Conservation (phyloP, 2,888 invertebrate genomes). For the Alcis repandata region DNA sequence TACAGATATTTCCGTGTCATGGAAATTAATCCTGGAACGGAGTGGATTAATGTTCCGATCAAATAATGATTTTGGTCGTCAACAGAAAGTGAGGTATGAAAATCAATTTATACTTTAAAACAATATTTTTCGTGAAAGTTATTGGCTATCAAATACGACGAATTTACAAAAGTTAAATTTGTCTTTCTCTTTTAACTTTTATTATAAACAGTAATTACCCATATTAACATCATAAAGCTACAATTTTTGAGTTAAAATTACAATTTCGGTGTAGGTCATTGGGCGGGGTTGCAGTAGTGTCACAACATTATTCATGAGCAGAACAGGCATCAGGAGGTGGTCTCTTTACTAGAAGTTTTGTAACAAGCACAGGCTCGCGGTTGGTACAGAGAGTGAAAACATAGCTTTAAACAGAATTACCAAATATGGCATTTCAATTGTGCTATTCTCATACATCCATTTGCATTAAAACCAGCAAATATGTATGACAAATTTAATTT, state of each 20-base stretch:
- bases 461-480: background rate
- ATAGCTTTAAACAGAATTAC: background rate
- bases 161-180: background rate
- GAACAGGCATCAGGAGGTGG: constrained; percentile 71
- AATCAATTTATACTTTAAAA: too few relatives aligned
- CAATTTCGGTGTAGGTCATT: constrained; percentile 33
- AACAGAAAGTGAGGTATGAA: background rate
- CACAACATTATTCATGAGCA: constrained; percentile 78
- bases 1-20: constrained; percentile 46
- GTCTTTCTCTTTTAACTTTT: background rate
- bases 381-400: constrained; percentile 36
- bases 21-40: constrained; percentile 62
- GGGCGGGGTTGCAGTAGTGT: constrained; percentile 57
- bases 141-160: too few relatives aligned
- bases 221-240: too few relatives aligned
- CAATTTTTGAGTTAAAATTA: background rate
- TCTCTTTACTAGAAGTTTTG: constrained; percentile 72
- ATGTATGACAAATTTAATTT: too few relatives aligned
- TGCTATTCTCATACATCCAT: background rate
- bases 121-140: too few relatives aligned
- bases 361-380: constrained; percentile 58
- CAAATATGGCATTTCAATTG: background rate
- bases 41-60: constrained; percentile 42
- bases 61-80: constrained; percentile 5
- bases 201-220: too few relatives aligned